These are phyloP conservation scores for Geopemphigus sp. DNA, from an alignment of 1,140 invertebrate species.

Conservation along the genomic window DNA sequence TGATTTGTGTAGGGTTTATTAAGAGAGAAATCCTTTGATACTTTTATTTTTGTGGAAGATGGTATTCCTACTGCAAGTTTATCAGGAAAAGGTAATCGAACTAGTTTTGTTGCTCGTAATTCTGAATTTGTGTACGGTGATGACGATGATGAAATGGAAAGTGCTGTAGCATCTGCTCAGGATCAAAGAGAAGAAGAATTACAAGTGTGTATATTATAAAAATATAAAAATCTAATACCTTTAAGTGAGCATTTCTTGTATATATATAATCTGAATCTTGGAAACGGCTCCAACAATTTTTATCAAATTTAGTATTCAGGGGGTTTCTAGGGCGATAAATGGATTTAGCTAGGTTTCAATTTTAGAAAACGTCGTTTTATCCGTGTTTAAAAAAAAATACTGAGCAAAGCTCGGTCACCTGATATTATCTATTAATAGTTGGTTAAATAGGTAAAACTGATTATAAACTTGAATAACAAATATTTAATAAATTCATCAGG, in stretches of 20 bases:
- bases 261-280: no score
- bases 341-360: no score
- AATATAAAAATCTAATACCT: neutral
- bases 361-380: no score
- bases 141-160: slow-evolving; percentile 89
- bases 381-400: no score
- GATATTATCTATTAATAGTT: no score
- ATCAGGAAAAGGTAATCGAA: slow-evolving; percentile 36
- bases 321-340: no score
- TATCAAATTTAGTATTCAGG: no score
- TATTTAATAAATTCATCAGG: slow-evolving; percentile 56
- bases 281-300: no score
- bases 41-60: slow-evolving; percentile 77
- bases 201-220: slow-evolving; percentile 60
- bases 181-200: slow-evolving; percentile 90
- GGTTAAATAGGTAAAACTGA: neutral
- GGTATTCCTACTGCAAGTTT: slow-evolving; percentile 52
- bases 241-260: no score
- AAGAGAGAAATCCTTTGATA: slow-evolving; percentile 70
- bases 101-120: slow-evolving; percentile 34
- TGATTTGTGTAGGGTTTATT: slow-evolving; percentile 66
- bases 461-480: neutral
- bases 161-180: slow-evolving; percentile 87
- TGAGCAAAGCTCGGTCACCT: no score
- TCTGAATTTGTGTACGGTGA: slow-evolving; percentile 54